Base-by-base conservation (phyloP, 2,888 invertebrate genomes). In the Stenodema calcarata region DNA sequence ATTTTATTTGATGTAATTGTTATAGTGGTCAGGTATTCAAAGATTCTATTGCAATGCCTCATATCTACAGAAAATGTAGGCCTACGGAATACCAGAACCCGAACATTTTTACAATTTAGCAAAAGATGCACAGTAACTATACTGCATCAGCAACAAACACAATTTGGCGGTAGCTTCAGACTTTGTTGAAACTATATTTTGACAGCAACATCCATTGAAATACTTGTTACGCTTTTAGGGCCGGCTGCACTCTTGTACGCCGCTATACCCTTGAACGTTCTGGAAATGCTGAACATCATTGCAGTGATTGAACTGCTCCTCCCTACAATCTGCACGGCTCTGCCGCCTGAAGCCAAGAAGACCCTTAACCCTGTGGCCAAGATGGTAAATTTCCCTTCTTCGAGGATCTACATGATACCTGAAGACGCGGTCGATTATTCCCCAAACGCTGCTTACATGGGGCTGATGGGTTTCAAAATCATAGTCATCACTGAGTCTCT, bases 401-500 rank as follows among this genome's bases (percentile, higher is more conserved):
- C 82, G 18, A 82, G 27, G 14, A 41, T 82, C 35, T 82, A 69
- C 42, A 30, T 82, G 82, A 18, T 69, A n/a, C 69, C 62, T n/a
- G 69, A 82, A 30, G 23, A 41, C 4, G 42, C 23, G 12, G 35
- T 1, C 11, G 30, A 42, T 23, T 78, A 16, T 28, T 23, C 30
- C n/a, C 23, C 70, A 23, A 23, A 44, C 16, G 82, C 82, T 41
- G 82, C 18, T n/a, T 82, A 41, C 41, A 69, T 82, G 23, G 82
- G 82, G 69, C 23, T 82, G 18, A n/a, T 62, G 41, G 82, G 82
- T 2, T 30, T 69, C 35, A 82, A 82, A 35, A 69, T 82, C 41
- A 82, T 82, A 1, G 18, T 82, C 18, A 82, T 82, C 35, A 69
- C 69, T 6, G 82, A 82, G 42, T 82, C 82, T 14, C 35, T 82